A percentile compares a stretch with the other conserved stretches of the same genome.
Conservation (phyloP, 2,113 vertebrate genomes). For the Menidia beryllina region DNA sequence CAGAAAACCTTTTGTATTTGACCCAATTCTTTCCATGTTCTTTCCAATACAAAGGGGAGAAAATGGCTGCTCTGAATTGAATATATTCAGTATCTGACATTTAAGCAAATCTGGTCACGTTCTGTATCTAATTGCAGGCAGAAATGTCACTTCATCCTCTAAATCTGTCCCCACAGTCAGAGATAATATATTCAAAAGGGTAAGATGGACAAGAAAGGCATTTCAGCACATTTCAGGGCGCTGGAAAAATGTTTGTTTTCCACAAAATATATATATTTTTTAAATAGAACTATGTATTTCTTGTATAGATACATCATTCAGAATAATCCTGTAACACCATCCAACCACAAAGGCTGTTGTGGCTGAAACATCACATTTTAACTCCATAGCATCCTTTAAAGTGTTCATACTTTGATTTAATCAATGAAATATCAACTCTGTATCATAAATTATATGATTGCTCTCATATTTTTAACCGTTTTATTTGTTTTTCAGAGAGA, state of each 20-base stretch:
- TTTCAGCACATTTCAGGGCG: no score
- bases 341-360: background rate
- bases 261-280: no score
- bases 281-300: no score
- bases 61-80: background rate
- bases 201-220: no score
- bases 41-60: slow-evolving; percentile 2
- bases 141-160: slow-evolving; percentile 41
- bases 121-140: slow-evolving; percentile 34
- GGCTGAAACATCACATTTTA: background rate
- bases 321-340: background rate
- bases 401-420: background rate
- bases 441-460: no score
- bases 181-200: background rate
- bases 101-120: slow-evolving; percentile 36
- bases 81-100: slow-evolving; percentile 52
- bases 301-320: background rate
- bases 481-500: slow-evolving; percentile 68
- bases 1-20: slow-evolving; percentile 72
- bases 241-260: no score
- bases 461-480: background rate
- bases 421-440: no score
- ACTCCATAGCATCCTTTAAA: slow-evolving; percentile 8
- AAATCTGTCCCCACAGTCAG: background rate
- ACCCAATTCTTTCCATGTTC: slow-evolving; percentile 52